Evolutionary conservation across 2,797 vertebrate species (phyloP), one percentile per base, ranked within the genome.

Genomic region (Pelodytes ibericus): DNA sequence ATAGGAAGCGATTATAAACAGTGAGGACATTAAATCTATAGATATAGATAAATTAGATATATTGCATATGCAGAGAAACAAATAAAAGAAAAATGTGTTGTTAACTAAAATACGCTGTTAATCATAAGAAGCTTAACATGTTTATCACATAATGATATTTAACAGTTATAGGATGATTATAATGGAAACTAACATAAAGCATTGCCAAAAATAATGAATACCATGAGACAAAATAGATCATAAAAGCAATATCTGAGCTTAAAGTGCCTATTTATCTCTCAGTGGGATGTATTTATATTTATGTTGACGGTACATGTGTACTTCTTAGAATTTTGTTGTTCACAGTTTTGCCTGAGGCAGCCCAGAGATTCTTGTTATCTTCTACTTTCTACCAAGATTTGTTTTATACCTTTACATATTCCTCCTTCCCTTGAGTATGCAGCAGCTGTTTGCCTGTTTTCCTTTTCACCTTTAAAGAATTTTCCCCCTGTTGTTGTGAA

Each of bases 271-370:
- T 31, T 49, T 22, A 74, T 75, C 81, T 86, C 85, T 84, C 79
- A 0, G 51, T 77, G 86, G 86, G 80, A 79, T 72, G 70, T 77
- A 81, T 85, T 87, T 87, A 84, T 84, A 82, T 86, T 82, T 82
- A 75, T 86, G 80, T 82, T 16, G 53, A 67, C 59, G 62, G 75
- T 72, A 82, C 78, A 68, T 44, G 57, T 79, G 64, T 79, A 82
- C 72, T 80, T 84, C 84, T 88, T 79, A 62, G 74, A 41, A 44
- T 73, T 85, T 88, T 82, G 83, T 87, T 86, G 84, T 72, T 85
- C 68, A 27, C 57, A 51, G 3, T 58, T 83, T 86, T 29, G 87
- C 88, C 87, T 41, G 80, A 87, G 87, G 88, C 88, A 26, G 24
- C 6, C 67, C 31, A 77, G 83, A 74, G 31, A 22, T 5, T 62